Evolutionary conservation across 2,113 vertebrate species (phyloP), one percentile per base, ranked within the genome.

Genomic region (Chloropsis cyanopogon): DNA sequence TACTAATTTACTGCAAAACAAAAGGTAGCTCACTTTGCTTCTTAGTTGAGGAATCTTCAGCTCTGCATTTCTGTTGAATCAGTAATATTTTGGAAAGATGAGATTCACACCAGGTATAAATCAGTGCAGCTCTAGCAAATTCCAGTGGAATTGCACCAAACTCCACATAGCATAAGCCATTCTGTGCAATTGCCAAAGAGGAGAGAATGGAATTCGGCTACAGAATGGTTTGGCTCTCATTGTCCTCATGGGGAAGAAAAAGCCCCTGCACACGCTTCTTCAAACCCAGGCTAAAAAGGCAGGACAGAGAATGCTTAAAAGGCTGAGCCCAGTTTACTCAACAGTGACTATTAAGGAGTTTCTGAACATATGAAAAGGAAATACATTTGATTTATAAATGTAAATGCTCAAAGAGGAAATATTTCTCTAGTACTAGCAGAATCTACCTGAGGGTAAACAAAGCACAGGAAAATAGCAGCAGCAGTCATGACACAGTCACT

Each of bases 51-150:
- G 50, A 88, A 39, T 77, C 87, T 54, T 69, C 28, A 88, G 33
- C 33, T 50, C 60, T 4, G 4, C 63, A 41, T 88, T 95, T 93
- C 85, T 86, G 42, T 70, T 88, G 63, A 31, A 77, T 78, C 68
- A 86, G 64, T 90, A 93, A 71, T 47, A 75, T 31, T 86, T 64
- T 94, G 77, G 88, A 93, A 86, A 88, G 35, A 90, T 0, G 5
- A 88, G 39, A 83, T 53, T 93, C 69, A 44, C 76, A 92, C 86
- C 86, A 93, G 92, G 88, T 95, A 93, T 72, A 96, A 92, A 95
- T 90, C 88, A 90, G 76, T 78, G 82, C 80, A 90, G 83, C 21
- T 90, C 60, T 10, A 96, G 85, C 25, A 26, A 92, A 88, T 94
- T 94, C 93, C 90, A 88, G 26, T 56, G 85, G 94, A 93, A 90